phyloP scores from a whole-genome alignment of 2,797 vertebrate species.

The Helostoma temminkii region DNA sequence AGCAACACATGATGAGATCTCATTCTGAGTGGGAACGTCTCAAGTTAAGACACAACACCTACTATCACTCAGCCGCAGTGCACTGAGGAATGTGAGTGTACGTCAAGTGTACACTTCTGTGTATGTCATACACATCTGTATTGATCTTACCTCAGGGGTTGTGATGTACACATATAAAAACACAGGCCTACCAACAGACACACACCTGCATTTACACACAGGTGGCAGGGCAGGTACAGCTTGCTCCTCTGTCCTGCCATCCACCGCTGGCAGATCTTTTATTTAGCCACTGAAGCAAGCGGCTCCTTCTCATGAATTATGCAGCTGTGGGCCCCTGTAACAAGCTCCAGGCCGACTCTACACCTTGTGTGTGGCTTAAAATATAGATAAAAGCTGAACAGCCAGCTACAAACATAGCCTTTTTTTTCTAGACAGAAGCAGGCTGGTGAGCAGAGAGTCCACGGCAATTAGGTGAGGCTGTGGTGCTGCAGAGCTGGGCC shows the following conservation, averaged over 20 bases:
- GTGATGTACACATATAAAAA: constrained; percentile 44
- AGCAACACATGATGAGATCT: constrained; percentile 16
- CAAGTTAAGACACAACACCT: constrained; percentile 38
- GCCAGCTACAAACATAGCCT: constrained; percentile 88
- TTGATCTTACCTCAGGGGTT: constrained; percentile 68
- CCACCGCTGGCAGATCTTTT: constrained; percentile 83
- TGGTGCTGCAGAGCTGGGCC: constrained; percentile 67
- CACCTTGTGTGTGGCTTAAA: constrained; percentile 98
- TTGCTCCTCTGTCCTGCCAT: constrained; percentile 67
- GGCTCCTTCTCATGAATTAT: constrained; percentile 92
- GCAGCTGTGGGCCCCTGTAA: constrained; percentile 89
- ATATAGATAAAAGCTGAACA: constrained; percentile 99
- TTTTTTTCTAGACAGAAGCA: constrained; percentile 78
- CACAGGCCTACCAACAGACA: constrained; percentile 53
- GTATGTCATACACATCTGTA: constrained; percentile 55
- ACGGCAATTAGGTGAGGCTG: constrained; percentile 82
- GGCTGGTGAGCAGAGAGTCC: constrained; percentile 79
- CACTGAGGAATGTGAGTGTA: constrained; percentile 36
- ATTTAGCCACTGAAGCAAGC: constrained; percentile 85
- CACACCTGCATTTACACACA: constrained; percentile 61
- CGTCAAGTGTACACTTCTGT: constrained; percentile 3
- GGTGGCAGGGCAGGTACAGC: constrained; percentile 71
- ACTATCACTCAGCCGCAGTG: constrained; percentile 23
- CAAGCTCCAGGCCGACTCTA: constrained; percentile 93
- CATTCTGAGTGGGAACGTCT: not conserved